A percentile compares a stretch with the other conserved stretches of the same genome.
phyloP scores from a whole-genome alignment of 2,797 vertebrate species.

The Sus cebifrons region DNA sequence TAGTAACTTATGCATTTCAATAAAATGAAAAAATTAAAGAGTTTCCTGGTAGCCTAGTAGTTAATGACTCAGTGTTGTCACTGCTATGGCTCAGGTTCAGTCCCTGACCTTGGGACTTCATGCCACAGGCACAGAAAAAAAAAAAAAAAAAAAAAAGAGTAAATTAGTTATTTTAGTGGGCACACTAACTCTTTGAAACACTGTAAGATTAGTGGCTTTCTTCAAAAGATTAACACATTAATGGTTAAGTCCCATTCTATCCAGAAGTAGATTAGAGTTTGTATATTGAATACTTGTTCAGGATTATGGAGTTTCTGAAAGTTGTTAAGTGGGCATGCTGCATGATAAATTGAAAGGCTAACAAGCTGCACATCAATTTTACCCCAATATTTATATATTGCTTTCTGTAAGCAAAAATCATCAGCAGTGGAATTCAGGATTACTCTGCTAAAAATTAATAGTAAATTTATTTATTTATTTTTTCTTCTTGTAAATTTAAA shows the following conservation, averaged over 20 bases:
- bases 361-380: not conserved
- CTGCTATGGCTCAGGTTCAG: too few relatives aligned
- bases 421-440: too few relatives aligned
- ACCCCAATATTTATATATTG: not conserved
- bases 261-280: not conserved
- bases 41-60: too few relatives aligned
- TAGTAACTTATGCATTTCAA: not conserved
- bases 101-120: too few relatives aligned
- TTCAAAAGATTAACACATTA: not conserved
- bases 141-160: not conserved
- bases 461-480: too few relatives aligned
- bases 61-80: too few relatives aligned
- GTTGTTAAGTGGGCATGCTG: not conserved
- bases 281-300: not conserved
- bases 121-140: too few relatives aligned
- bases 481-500: not conserved
- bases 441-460: not conserved
- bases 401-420: not conserved
- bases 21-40: not conserved
- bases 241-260: not conserved
- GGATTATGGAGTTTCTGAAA: not conserved
- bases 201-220: not conserved
- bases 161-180: not conserved
- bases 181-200: not conserved
- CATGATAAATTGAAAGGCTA: not conserved